Evolutionary conservation across 1,140 invertebrate genomes (phyloP).

Genomic region (Papilio aristodemus): DNA sequence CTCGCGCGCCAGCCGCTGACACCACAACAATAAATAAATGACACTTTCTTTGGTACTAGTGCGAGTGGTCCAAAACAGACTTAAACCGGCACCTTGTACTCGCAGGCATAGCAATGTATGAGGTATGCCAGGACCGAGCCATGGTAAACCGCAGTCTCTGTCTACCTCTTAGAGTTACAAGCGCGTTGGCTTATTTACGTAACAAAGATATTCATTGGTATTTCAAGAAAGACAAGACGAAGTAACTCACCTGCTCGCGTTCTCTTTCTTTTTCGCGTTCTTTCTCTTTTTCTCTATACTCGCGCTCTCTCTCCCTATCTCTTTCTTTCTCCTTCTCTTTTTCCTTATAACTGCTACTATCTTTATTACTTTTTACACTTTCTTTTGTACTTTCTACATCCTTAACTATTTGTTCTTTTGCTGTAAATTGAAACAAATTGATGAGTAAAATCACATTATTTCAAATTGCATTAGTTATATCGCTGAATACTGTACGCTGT

Average conservation of each 20-base stretch:
- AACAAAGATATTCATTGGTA: too few species aligned
- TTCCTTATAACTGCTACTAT: constrained; percentile 63
- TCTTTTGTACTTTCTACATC: constrained; percentile 76
- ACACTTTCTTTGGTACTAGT: too few species aligned
- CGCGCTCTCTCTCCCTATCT: constrained; percentile 49
- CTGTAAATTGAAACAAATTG: constrained; percentile 43
- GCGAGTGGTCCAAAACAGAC: too few species aligned
- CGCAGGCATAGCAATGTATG: too few species aligned
- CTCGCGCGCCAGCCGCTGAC: constrained; percentile 48
- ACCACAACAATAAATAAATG: too few species aligned
- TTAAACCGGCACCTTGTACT: too few species aligned
- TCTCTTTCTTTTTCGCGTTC: constrained; percentile 76
- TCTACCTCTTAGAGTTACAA: too few species aligned
- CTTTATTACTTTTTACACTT: constrained; percentile 64
- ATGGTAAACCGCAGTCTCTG: too few species aligned
- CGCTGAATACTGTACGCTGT: background rate
- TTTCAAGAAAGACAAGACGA: background rate
- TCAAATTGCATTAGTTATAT: background rate
- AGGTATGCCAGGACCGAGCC: too few species aligned
- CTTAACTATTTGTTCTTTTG: constrained; percentile 75
- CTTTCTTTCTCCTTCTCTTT: constrained; percentile 59
- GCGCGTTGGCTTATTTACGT: too few species aligned
- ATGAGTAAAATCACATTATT: background rate
- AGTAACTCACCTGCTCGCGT: constrained; percentile 74
- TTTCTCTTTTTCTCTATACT: constrained; percentile 51